Base-by-base conservation (phyloP, 2,113 vertebrate species). In the Rhadina sibilatrix region DNA sequence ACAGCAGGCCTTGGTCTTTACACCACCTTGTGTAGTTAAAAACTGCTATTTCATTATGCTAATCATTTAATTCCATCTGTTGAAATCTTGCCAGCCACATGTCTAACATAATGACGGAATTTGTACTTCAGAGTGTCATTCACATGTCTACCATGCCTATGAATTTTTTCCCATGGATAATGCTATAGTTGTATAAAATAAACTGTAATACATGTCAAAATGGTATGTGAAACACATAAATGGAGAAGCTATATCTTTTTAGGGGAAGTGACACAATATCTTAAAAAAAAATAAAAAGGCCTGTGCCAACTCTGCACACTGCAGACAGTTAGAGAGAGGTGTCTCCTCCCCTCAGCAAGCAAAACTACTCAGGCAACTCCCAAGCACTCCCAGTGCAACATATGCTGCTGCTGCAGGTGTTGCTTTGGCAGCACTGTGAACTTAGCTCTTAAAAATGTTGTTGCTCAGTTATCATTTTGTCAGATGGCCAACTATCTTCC, bases 41-140 rank as follows among this genome's bases (percentile, higher is more conserved):
- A 92, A 38, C 60, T 22, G 25, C 52, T 90, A 68, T 92, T 97
- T 95, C 35, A 3, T 93, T 94, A 59, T 91, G 94, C 21, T 95
- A 79, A 91, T 86, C 19, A 66, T 95, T 97, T 91, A 95, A 96
- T 95, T 93, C 96, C 96, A 97, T 96, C 96, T 97, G 96, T 83
- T 94, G 81, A 97, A 95, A 93, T 86, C 53, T 46, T 10, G 6
- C 54, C 63, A 95, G 68, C 74, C 83, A 86, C 82, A 94, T 40
- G 56, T 72, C 78, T 95, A 94, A 86, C 13, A 6, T 25, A 74
- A 79, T 46, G 60, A 83, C 4, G 82, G 47, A 82, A 89, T 92
- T 35, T 88, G 40, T 53, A 83, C 61, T 96, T 89, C 50, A 66
- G 35, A 47, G n/a, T 76, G 49, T 37, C 89, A 80, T 84, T 91